A percentile compares a stretch with the other conserved stretches of the same genome.
phyloP scores from a whole-genome alignment of 1,140 invertebrate genomes.

The Micrasema minimum region DNA sequence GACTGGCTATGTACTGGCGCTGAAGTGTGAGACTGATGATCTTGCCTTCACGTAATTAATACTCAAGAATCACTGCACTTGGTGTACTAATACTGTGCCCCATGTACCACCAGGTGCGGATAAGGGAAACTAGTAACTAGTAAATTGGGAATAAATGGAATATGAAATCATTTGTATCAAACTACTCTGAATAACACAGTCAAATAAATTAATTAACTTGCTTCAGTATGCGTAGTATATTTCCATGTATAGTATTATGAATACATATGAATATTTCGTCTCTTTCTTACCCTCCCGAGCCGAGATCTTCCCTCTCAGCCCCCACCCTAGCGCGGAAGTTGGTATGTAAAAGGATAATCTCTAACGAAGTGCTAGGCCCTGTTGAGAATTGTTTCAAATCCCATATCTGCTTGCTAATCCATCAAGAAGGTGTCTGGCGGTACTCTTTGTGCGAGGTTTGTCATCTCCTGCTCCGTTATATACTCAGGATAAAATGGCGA shows the following conservation, averaged over 20 bases:
- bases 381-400: conserved; percentile 54
- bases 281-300: background rate
- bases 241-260: background rate
- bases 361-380: conserved; percentile 52
- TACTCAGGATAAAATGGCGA: conserved; percentile 7
- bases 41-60: too few relatives aligned
- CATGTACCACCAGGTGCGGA: too few relatives aligned
- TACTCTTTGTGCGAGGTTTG: conserved; percentile 41
- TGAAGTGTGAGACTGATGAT: too few relatives aligned
- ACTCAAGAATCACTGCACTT: too few relatives aligned
- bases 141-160: too few relatives aligned
- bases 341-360: conserved; percentile 52
- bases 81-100: too few relatives aligned
- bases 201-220: background rate
- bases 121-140: too few relatives aligned
- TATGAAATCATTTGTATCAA: too few relatives aligned
- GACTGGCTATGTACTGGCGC: too few relatives aligned
- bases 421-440: conserved; percentile 46
- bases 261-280: background rate
- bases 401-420: conserved; percentile 52
- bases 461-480: conserved; percentile 29
- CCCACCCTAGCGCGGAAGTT: conserved; percentile 3
- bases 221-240: too few relatives aligned
- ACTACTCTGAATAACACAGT: too few relatives aligned
- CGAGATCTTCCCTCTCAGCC: background rate